These are phyloP conservation scores for Albula glossodonta DNA, from an alignment of 2,113 vertebrate species.

Conservation along the genomic window DNA sequence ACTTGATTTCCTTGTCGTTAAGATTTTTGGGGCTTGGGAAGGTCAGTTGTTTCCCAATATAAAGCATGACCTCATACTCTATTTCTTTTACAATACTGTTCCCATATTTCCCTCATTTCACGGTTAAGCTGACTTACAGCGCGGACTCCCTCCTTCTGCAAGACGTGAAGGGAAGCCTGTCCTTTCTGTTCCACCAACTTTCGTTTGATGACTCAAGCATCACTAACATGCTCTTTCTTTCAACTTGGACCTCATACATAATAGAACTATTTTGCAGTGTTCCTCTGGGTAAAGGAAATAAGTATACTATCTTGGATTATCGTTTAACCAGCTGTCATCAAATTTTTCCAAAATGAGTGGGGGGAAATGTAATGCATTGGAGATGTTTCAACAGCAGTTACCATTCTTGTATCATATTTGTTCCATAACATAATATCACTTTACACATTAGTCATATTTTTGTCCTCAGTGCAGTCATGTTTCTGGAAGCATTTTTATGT, in stretches of 20 bases:
- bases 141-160: constrained; percentile 15
- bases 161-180: constrained; percentile 61
- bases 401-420: no score
- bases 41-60: constrained; percentile 20
- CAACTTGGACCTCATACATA: constrained; percentile 60
- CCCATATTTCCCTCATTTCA: constrained; percentile 3
- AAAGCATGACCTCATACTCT: constrained; percentile 9
- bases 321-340: constrained; percentile 17
- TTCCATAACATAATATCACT: background rate
- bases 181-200: constrained; percentile 69
- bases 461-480: no score
- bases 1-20: background rate
- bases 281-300: constrained; percentile 49
- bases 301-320: constrained; percentile 51
- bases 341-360: constrained; percentile 31
- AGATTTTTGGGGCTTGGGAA: background rate
- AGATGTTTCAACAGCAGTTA: background rate
- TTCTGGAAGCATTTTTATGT: no score
- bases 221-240: constrained; percentile 68
- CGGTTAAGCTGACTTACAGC: background rate
- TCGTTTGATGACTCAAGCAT: constrained; percentile 38
- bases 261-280: background rate
- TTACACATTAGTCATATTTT: no score
- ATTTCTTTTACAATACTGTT: background rate
- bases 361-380: background rate